Evolutionary conservation across 2,888 invertebrate genomes (phyloP), one percentile per base, ranked within the genome.

Genomic region (Limenitis camilla): DNA sequence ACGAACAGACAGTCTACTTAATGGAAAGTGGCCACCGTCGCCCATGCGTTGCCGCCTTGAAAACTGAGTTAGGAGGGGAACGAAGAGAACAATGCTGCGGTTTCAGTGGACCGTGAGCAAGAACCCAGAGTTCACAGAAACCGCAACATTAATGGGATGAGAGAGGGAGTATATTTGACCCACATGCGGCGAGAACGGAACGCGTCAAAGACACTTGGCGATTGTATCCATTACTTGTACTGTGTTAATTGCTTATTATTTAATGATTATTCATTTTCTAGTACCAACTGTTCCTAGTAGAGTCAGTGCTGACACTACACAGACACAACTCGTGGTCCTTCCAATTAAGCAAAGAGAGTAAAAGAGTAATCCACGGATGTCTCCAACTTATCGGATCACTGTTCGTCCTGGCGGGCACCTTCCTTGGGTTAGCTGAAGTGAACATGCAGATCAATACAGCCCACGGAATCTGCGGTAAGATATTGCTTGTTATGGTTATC

Each of bases 261-360:
- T 40, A 19, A 30, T 5, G 29, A 33, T 35, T n/a, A 38, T 10
- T 36, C 10, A 29, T 9, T 11, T 81, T 81, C 31, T 78, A 88
- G 88, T 88, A 88, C 61, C 87, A 88, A 66, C 69, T 88, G 6
- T 84, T 88, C 62, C 67, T 88, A 39, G 83, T 87, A n/a, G 88
- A 88, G 63, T 83, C 86, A 11, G 73, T 88, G 7, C 62, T 89
- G 49, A 83, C 85, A 1, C 70, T 89, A 4, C 82, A 88, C 59
- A 70, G 75, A 29, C 85, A 88, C 63, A 89, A 88, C 67, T 78
- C 87, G 29, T 88, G 88, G 88, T 86, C 88, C 0, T 75, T 70
- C 49, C 81, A 82, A 57, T 64, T 88, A 46, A 76, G 80, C 1
- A 71, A 67, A 11, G 82, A 86, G 42, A 78, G 75, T 11, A 83